Conservation (phyloP, 1,140 invertebrate genomes). For the Lordiphosa collinella region DNA sequence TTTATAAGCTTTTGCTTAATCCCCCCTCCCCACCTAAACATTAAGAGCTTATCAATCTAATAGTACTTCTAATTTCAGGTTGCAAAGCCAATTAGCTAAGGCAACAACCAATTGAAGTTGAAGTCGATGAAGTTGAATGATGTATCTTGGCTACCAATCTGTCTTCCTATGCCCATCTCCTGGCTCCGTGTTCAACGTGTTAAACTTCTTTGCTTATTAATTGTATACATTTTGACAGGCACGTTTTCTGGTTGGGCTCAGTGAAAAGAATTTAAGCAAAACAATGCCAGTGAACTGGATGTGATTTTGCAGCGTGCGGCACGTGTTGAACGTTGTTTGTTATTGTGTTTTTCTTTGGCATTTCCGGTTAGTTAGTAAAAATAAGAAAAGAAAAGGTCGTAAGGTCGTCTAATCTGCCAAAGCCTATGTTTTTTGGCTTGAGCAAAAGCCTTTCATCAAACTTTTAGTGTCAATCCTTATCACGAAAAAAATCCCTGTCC, state of each 20-base stretch:
- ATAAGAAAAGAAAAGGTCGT: constrained; percentile 7
- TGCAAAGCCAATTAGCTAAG: constrained; percentile 56
- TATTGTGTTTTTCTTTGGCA: constrained; percentile 17
- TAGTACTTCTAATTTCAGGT: background rate
- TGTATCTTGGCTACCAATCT: constrained; percentile 31
- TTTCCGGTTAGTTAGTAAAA: constrained; percentile 10
- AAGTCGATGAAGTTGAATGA: constrained; percentile 14
- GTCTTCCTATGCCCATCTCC: constrained; percentile 2
- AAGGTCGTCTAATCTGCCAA: constrained; percentile 8
- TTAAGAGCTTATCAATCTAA: background rate
- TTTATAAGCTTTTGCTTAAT: too few species aligned
- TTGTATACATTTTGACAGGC: constrained; percentile 32
- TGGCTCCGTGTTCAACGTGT: constrained; percentile 14
- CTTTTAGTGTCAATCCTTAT: too few species aligned
- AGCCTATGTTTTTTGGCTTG: constrained; percentile 3
- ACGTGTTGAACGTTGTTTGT: constrained; percentile 31
- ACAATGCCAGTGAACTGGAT: constrained; percentile 40
- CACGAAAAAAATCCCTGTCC: too few species aligned
- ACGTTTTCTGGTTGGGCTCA: constrained; percentile 27
- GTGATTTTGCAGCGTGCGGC: constrained; percentile 49
- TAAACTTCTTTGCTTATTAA: constrained; percentile 31
- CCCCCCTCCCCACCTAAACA: too few species aligned
- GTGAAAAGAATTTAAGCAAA: constrained; percentile 5
- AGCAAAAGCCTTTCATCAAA: too few species aligned
- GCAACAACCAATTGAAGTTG: constrained; percentile 36